Conservation (phyloP, 1,140 invertebrate species). For the Drosophila ercepeae region DNA sequence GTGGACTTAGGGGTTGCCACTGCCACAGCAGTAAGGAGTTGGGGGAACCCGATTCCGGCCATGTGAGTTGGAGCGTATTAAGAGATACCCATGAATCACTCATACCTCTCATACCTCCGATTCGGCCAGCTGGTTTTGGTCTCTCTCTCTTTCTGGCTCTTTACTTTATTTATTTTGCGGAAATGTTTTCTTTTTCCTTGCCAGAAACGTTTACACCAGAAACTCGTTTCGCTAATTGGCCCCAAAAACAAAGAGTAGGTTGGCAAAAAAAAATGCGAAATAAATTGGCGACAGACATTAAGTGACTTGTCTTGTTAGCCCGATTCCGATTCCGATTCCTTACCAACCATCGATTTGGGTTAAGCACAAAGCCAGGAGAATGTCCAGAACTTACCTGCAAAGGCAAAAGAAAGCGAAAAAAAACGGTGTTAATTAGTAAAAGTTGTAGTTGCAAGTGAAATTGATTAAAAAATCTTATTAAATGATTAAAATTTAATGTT, state of each 20-base stretch:
- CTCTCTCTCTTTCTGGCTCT: slow-evolving; percentile 10
- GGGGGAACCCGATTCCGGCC: slow-evolving; percentile 29
- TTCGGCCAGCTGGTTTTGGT: slow-evolving; percentile 58
- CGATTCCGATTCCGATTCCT: slow-evolving; percentile 46
- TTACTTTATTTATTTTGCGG: slow-evolving; percentile 58
- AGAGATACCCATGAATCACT: slow-evolving; percentile 65
- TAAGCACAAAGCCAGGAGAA: slow-evolving; percentile 33
- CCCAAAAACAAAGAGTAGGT: slow-evolving; percentile 34
- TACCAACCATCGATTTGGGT: slow-evolving; percentile 54
- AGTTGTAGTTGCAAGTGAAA: slow-evolving; percentile 26
- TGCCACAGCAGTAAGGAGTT: too few relatives aligned
- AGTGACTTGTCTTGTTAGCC: slow-evolving; percentile 56
- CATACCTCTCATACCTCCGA: slow-evolving; percentile 55
- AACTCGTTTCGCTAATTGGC: slow-evolving; percentile 68
- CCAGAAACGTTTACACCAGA: slow-evolving; percentile 47
- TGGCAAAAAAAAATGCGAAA: slow-evolving; percentile 28
- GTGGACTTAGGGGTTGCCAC: too few relatives aligned
- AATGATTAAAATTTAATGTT: slow-evolving; percentile 27
- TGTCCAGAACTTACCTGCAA: slow-evolving; percentile 70
- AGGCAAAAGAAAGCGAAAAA: slow-evolving; percentile 39
- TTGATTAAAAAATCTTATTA: slow-evolving; percentile 23
- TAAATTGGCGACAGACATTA: slow-evolving; percentile 51
- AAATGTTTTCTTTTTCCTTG: slow-evolving; percentile 62
- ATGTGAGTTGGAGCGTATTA: slow-evolving; percentile 74
- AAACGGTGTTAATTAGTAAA: slow-evolving; percentile 61